phyloP scores from a whole-genome alignment of 2,888 invertebrate genomes.

The Poecilus cupreus region DNA sequence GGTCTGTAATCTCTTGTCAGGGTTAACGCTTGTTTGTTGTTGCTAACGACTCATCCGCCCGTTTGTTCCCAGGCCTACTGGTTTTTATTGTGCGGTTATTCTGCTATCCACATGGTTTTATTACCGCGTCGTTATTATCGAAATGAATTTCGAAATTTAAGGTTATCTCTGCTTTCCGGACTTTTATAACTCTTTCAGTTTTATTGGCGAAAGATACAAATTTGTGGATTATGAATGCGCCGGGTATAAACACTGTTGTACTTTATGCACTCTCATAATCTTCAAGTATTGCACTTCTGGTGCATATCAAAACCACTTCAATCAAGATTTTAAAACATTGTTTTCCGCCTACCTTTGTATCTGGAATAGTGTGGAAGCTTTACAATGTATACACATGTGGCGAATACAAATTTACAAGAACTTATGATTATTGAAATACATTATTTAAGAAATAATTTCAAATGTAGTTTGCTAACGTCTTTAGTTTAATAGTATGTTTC shows the following conservation, averaged over 20 bases:
- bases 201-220: slow-evolving; percentile 28
- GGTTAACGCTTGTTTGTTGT: slow-evolving; percentile 55
- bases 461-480: too few relatives aligned
- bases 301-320: too few relatives aligned
- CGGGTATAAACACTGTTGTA: neutral
- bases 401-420: too few relatives aligned
- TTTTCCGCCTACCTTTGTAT: too few relatives aligned
- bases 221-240: neutral
- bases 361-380: too few relatives aligned
- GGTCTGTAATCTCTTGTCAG: slow-evolving; percentile 49
- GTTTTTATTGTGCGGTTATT: slow-evolving; percentile 53
- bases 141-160: slow-evolving; percentile 49
- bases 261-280: neutral
- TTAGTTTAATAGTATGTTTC: too few relatives aligned
- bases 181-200: slow-evolving; percentile 34
- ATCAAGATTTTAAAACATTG: too few relatives aligned
- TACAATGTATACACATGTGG: too few relatives aligned
- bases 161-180: slow-evolving; percentile 46
- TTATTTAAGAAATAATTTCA: too few relatives aligned
- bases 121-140: slow-evolving; percentile 43
- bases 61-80: slow-evolving; percentile 31
- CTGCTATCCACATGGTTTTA: slow-evolving; percentile 39
- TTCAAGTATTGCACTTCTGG: too few relatives aligned
- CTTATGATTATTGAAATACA: too few relatives aligned
- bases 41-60: slow-evolving; percentile 42